Base-by-base conservation (phyloP, 35 echinoderm and acorn worm genomes). In the Acanthaster planci region DNA sequence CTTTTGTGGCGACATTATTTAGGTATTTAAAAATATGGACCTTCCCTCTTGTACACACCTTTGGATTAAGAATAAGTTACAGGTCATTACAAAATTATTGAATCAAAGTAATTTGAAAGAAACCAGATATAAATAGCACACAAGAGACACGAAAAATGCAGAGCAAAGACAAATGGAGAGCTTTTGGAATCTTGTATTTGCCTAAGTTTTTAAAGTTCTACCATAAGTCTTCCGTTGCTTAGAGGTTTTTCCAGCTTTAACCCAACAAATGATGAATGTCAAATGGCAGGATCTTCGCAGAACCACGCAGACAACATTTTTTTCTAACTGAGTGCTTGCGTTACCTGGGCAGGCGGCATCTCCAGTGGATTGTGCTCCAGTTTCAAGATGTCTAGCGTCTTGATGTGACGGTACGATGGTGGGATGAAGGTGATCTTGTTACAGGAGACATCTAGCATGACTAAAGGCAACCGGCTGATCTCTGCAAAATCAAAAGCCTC, bases 1-100 rank as follows among this genome's bases (percentile, higher is more conserved):
- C 94, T 64, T 86, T 97, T 32, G 80, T 60, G 1, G 94, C 94
- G 38, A 93, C 83, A 9, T 84, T 89, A 16, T 81, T 86, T 6
- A 97, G 87, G 59, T 92, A 97, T 55, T 92, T 97, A 79, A 97
- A 97, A 29, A 97, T 97, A 57, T 97, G 94, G 6, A 92, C 84
- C 80, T 87, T 92, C 27, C 94, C 94, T 80, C 94, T 60, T 26
- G 86, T 89, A 87, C 94, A 97, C 9, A 97, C 90, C 94, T 97
- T 30, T 3, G 34, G 23, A 47, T 47, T n/a, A 47, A 47, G 42
- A 47, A 47, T 12, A 47, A 47, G 4, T 47, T 4, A 47, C 42
- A 47, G 12, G 12, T 23, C 0, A 12, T 18, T 32, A 12, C 16
- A 77, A 32, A 77, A 37, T 15, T n/a, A n/a, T n/a, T n/a, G 42